These are phyloP conservation scores for Lamprologus callipterus DNA, from an alignment of 2,113 vertebrate genomes.

Conservation along the genomic window DNA sequence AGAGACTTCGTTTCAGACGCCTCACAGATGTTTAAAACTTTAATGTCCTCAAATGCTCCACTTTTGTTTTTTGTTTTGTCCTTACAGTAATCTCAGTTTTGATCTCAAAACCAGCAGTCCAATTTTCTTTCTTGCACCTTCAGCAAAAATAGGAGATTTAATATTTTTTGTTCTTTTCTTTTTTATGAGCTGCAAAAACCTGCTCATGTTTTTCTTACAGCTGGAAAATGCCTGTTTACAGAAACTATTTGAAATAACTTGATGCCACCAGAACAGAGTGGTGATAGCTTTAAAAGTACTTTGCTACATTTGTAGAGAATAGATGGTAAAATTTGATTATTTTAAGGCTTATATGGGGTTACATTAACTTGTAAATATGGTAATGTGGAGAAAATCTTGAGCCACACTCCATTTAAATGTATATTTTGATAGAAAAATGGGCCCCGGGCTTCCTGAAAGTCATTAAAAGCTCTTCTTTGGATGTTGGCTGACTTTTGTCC, in stretches of 20 bases:
- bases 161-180: neutral
- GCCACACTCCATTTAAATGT: neutral
- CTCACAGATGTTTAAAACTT: neutral
- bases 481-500: neutral
- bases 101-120: neutral
- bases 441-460: neutral
- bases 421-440: neutral
- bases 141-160: neutral
- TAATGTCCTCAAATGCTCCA: neutral
- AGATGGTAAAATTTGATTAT: neutral
- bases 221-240: neutral
- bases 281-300: neutral
- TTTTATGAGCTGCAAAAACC: neutral
- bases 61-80: neutral
- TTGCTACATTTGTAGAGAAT: neutral
- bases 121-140: neutral
- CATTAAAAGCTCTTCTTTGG: neutral
- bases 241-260: neutral
- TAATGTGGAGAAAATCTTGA: neutral
- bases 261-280: neutral
- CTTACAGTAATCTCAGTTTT: neutral
- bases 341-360: neutral
- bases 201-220: neutral
- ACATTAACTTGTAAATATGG: neutral
- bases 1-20: neutral